Conservation (phyloP, 37 sponge, comb jelly and placozoan species). For the Tethya wilhelma region DNA sequence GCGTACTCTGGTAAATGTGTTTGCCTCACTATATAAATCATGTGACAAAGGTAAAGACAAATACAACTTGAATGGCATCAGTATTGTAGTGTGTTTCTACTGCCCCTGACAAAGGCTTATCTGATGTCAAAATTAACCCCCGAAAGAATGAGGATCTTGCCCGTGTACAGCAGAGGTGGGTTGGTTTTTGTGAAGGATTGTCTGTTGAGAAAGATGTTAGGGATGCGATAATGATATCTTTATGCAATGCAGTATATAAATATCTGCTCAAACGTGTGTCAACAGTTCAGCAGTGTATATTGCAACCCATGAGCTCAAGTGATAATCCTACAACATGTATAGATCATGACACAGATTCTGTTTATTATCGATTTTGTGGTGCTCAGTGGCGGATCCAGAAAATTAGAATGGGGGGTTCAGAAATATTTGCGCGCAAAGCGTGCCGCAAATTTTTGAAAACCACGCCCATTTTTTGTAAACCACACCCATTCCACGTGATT, state of each 20-base stretch:
- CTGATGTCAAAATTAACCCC: not conserved
- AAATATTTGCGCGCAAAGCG: too few species aligned
- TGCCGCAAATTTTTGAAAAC: too few species aligned
- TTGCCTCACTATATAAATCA: not conserved
- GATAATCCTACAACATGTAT: not conserved
- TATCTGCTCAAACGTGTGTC: conserved; percentile 9
- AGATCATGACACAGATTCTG: not conserved
- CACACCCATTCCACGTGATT: too few species aligned
- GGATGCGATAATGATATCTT: conserved; percentile 5
- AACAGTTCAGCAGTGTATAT: conserved; percentile 1
- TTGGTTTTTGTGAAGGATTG: not conserved
- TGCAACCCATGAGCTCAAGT: not conserved
- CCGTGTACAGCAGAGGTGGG: not conserved
- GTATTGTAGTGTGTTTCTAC: conserved; percentile 7
- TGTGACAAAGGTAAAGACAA: conserved; percentile 24
- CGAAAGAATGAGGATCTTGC: not conserved
- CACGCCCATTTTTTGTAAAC: too few species aligned
- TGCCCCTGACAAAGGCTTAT: not conserved
- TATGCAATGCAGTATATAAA: conserved; percentile 1
- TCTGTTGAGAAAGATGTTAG: not conserved
- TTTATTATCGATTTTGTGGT: conserved; percentile 32
- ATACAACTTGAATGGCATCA: conserved; percentile 30
- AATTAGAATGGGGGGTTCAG: too few species aligned
- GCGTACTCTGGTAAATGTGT: conserved; percentile 5
- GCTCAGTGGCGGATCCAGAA: too few species aligned